These are phyloP conservation scores for Circaetus gallicus DNA, from an alignment of 2,113 vertebrate species.

Conservation along the genomic window DNA sequence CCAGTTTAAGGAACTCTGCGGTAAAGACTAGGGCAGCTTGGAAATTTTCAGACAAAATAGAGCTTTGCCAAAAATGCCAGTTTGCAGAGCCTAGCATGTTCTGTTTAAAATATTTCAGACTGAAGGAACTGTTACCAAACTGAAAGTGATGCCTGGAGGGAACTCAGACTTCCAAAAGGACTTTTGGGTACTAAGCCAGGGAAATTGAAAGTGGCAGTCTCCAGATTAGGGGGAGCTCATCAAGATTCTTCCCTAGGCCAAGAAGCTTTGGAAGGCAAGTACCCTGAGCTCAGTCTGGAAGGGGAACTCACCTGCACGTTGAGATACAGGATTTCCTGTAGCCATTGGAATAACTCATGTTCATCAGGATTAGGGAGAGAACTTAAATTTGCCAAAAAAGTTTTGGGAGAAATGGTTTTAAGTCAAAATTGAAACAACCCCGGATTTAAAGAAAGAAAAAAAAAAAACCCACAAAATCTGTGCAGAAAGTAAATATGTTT, in stretches of 20 bases:
- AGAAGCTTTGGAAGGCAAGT: background rate
- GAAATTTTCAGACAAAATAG: conserved; percentile 4
- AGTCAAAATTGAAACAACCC: background rate
- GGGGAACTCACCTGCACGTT: fast-evolving
- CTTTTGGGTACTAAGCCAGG: background rate
- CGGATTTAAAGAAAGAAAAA: background rate
- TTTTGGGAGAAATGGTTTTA: background rate
- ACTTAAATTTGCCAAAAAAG: background rate
- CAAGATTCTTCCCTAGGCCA: background rate
- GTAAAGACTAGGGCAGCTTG: background rate
- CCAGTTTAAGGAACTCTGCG: background rate
- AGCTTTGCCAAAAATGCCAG: background rate
- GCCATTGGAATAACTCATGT: background rate
- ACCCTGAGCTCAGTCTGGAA: background rate
- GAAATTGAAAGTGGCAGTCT: background rate
- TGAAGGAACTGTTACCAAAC: background rate
- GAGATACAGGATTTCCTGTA: background rate
- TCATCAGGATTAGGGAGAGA: background rate
- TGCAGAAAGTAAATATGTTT: background rate
- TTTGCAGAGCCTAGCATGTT: background rate
- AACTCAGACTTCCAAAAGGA: background rate
- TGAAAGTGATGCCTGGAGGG: background rate
- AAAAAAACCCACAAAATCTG: background rate
- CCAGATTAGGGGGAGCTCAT: background rate
- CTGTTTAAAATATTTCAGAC: background rate